Percentiles rank a stretch among this genome's conserved stretches.
These are phyloP conservation scores for Battus philenor DNA, from an alignment of 1,140 invertebrate species.

Conservation along the genomic window DNA sequence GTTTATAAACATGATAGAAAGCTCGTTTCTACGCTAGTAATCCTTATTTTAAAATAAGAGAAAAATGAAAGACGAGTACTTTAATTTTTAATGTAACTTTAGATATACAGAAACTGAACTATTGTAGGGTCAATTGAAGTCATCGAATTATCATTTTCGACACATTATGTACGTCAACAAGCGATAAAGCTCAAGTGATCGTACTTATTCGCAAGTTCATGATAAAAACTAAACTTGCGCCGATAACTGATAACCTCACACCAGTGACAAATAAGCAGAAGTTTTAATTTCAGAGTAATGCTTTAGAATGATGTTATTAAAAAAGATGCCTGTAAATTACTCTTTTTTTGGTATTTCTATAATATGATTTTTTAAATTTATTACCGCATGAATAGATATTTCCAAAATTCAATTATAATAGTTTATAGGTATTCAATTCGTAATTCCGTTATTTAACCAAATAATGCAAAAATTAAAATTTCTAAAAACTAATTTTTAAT, in stretches of 20 bases:
- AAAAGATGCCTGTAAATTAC: no score
- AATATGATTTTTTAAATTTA: no score
- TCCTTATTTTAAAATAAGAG: not conserved
- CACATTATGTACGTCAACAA: constrained; percentile 41
- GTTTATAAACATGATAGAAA: constrained; percentile 16
- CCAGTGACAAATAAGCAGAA: not conserved
- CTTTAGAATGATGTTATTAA: no score
- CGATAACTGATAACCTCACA: constrained; percentile 2
- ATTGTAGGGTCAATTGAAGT: constrained; percentile 9
- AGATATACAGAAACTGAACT: not conserved
- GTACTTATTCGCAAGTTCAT: constrained; percentile 22
- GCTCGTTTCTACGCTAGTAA: no score
- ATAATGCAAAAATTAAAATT: no score
- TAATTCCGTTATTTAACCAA: no score
- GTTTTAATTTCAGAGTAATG: no score
- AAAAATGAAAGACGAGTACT: not conserved
- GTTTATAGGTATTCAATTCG: no score
- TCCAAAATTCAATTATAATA: no score
- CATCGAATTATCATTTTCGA: constrained; percentile 30
- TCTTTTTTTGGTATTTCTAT: no score
- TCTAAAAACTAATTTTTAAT: no score
- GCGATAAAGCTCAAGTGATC: constrained; percentile 23
- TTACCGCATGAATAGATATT: no score
- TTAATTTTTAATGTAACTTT: not conserved
- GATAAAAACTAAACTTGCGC: constrained; percentile 24